Evolutionary conservation across 2,797 vertebrate species (phyloP).

Genomic region (Taenioides sp.): DNA sequence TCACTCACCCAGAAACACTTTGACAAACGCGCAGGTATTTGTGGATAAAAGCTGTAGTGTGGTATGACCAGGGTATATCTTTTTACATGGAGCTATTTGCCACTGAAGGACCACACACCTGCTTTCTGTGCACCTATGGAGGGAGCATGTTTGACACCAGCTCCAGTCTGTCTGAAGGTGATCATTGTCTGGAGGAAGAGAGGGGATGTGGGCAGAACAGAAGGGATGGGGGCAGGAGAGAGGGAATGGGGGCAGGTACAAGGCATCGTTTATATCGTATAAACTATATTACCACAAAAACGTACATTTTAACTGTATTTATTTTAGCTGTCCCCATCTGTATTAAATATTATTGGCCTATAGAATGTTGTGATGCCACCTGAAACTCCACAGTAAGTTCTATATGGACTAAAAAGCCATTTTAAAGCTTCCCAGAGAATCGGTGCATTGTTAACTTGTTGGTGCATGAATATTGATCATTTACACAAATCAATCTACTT

Average conservation of each 20-base stretch:
- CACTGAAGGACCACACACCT: conserved; percentile 28
- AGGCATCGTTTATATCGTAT: not conserved
- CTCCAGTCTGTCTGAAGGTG: conserved; percentile 19
- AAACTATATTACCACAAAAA: too few species aligned
- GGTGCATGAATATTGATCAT: too few species aligned
- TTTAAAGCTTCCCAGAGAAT: too few species aligned
- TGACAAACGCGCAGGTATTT: conserved; percentile 19
- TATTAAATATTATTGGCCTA: too few species aligned
- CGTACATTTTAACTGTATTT: too few species aligned
- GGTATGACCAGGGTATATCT: not conserved
- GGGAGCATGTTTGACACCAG: conserved; percentile 14
- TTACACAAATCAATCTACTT: too few species aligned
- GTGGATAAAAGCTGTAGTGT: conserved; percentile 1
- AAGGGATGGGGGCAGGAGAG: not conserved
- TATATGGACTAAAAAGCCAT: too few species aligned
- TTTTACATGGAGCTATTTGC: conserved; percentile 6
- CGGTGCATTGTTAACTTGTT: too few species aligned
- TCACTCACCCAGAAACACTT: conserved; percentile 34
- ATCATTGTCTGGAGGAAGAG: not conserved
- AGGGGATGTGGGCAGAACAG: too few species aligned
- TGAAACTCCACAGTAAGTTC: too few species aligned
- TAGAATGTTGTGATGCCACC: too few species aligned
- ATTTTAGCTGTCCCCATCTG: too few species aligned
- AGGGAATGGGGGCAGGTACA: not conserved
- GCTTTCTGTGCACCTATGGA: conserved; percentile 7